phyloP scores from a whole-genome alignment of 2,113 vertebrate genomes.

The Cephalopholis sonnerati region DNA sequence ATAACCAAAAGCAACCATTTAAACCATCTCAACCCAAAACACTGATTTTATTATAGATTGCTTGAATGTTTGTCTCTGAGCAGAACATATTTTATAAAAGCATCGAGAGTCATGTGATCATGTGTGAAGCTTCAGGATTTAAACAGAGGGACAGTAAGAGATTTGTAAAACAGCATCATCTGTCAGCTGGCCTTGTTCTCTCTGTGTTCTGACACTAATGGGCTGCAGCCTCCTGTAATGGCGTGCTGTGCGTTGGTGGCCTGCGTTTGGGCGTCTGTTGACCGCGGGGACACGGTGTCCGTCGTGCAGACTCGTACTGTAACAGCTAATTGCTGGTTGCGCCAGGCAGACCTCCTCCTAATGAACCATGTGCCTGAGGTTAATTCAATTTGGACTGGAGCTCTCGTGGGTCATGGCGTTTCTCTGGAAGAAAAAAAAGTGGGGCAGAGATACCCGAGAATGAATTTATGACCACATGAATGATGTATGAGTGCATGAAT shows the following conservation, averaged over 20 bases:
- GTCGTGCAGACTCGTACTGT: slow-evolving; percentile 13
- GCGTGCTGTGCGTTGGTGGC: neutral
- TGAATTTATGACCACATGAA: slow-evolving; percentile 24
- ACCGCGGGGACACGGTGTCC: slow-evolving; percentile 6
- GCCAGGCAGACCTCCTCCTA: slow-evolving; percentile 39
- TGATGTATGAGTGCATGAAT: slow-evolving; percentile 27
- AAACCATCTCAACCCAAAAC: neutral
- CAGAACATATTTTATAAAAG: neutral
- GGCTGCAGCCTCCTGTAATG: slow-evolving; percentile 10
- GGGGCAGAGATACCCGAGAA: neutral
- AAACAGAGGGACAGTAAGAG: neutral
- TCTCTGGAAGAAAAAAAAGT: slow-evolving; percentile 2
- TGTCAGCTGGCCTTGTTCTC: neutral
- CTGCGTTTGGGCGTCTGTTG: slow-evolving; percentile 18
- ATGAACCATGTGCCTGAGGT: slow-evolving; percentile 56
- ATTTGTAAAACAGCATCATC: slow-evolving; percentile 5
- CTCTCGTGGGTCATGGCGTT: slow-evolving; percentile 9
- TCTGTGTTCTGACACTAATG: slow-evolving; percentile 14
- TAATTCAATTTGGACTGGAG: slow-evolving; percentile 48
- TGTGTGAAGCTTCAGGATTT: neutral
- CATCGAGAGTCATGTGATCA: neutral
- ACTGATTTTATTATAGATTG: neutral
- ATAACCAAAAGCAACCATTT: neutral
- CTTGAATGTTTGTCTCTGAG: neutral
- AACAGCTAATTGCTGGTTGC: slow-evolving; percentile 47